Evolutionary conservation across 2,888 invertebrate genomes (phyloP), one percentile per base, ranked within the genome.

Genomic region (Drosophila nr. fundita): DNA sequence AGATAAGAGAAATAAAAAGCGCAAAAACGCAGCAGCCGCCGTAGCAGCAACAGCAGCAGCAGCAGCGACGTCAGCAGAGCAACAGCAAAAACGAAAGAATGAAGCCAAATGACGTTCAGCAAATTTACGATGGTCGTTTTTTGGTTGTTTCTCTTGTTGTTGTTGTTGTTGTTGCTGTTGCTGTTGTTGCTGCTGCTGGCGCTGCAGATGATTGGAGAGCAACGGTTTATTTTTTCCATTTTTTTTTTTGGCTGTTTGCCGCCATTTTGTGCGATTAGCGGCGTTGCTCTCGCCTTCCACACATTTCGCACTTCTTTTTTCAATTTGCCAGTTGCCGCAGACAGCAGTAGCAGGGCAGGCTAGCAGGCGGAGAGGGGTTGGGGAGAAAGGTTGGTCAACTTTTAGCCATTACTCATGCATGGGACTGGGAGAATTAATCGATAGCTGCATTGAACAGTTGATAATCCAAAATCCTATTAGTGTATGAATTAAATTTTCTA

Each of bases 211-310:
- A 72, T 58, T 48, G 63, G 58, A 63, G 61, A 57, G 62, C 29
- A 69, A 49, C 57, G 57, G 62, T 21, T 27, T 61, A 70, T 49
- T 53, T 36, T 59, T 27, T 13, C 3, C n/a, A 11, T 50, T 57
- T 50, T 27, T 48, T 48, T 54, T 32, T 52, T 40, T 52, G 61
- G 68, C 57, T 76, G 68, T 63, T 82, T 87, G 87, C 80, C 82
- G 88, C 85, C 85, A 85, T 89, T 85, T 85, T 87, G 85, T 87
- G 76, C 87, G 90, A 85, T 85, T 89, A 84, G 85, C 82, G 70
- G 75, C 66, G 69, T 67, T 78, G 38, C 65, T 60, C 65, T 66
- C 64, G 64, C 57, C 40, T 60, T 42, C 76, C 36, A 29, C 24
- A n/a, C 38, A 38, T n/a, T 48, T 32, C 21, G 21, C 59, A 52